Percentiles rank a stretch among this genome's conserved stretches.
These are phyloP conservation scores for Araneus ventricosus DNA, from an alignment of 1,140 invertebrate genomes.

Conservation along the genomic window DNA sequence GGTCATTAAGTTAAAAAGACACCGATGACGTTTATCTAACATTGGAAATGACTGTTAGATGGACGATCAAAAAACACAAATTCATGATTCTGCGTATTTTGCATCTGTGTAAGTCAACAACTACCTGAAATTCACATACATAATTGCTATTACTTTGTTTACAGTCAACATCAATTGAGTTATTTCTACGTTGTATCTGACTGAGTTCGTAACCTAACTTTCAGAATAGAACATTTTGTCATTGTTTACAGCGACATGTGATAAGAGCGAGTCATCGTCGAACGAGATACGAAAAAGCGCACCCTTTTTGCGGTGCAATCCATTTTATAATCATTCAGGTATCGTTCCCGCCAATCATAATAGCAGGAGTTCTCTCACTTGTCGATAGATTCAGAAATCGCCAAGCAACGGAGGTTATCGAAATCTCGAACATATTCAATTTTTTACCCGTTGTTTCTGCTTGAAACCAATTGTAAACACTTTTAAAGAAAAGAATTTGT, in stretches of 20 bases:
- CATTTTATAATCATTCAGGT: slow-evolving; percentile 5
- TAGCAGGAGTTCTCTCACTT: not conserved
- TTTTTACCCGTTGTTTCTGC: not conserved
- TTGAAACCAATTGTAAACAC: too few species aligned
- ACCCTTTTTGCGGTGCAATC: not conserved
- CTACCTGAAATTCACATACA: not conserved
- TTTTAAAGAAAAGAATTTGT: too few species aligned
- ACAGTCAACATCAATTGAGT: not conserved
- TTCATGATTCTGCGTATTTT: not conserved
- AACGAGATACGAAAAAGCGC: not conserved
- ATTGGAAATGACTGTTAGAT: too few species aligned
- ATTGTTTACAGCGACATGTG: slow-evolving; percentile 5
- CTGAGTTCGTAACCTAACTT: not conserved
- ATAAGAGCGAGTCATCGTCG: not conserved
- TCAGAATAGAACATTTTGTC: slow-evolving; percentile 14
- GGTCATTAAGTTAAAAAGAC: too few species aligned
- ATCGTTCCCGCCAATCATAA: not conserved
- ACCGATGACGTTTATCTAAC: too few species aligned
- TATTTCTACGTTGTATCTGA: not conserved
- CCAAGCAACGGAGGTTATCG: not conserved
- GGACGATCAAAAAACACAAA: not conserved
- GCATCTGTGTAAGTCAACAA: not conserved
- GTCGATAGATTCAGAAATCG: not conserved
- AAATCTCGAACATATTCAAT: not conserved
- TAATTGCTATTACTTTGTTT: not conserved